Evolutionary conservation across 2,797 vertebrate genomes (phyloP).

Genomic region (Halcyon chelicuti): DNA sequence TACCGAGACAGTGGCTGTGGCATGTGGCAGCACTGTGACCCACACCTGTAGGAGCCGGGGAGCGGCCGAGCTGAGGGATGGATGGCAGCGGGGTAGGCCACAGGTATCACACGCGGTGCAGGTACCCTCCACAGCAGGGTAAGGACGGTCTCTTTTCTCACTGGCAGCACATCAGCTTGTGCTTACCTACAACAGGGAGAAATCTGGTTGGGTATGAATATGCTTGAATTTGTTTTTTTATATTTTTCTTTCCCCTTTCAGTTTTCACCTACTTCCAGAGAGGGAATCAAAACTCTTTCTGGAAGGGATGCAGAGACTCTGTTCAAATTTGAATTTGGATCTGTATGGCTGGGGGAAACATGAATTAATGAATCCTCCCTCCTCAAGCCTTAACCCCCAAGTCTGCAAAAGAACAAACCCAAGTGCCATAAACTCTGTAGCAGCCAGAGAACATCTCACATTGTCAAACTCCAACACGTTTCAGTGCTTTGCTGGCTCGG

Average conservation of each 20-base stretch:
- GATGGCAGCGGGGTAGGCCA: background rate
- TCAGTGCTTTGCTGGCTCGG: background rate
- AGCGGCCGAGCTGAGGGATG: background rate
- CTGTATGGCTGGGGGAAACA: background rate
- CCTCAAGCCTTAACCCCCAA: background rate
- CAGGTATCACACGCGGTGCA: background rate
- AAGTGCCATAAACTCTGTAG: accelerated
- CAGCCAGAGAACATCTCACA: background rate
- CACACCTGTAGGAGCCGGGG: accelerated
- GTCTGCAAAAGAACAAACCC: background rate
- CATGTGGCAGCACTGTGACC: accelerated
- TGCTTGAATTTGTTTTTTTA: too few species aligned
- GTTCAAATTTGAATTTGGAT: background rate
- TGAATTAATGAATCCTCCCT: background rate
- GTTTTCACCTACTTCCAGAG: background rate
- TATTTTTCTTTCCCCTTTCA: background rate
- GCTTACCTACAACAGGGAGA: background rate
- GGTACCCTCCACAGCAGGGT: background rate
- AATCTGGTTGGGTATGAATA: background rate
- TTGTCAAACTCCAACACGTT: background rate
- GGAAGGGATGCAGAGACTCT: background rate
- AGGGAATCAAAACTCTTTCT: background rate
- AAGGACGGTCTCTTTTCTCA: background rate
- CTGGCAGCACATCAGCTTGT: accelerated
- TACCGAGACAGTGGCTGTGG: background rate